Evolutionary conservation across 1,140 invertebrate genomes (phyloP), one percentile per base, ranked within the genome.

Genomic region (Sesamia nonagrioides): DNA sequence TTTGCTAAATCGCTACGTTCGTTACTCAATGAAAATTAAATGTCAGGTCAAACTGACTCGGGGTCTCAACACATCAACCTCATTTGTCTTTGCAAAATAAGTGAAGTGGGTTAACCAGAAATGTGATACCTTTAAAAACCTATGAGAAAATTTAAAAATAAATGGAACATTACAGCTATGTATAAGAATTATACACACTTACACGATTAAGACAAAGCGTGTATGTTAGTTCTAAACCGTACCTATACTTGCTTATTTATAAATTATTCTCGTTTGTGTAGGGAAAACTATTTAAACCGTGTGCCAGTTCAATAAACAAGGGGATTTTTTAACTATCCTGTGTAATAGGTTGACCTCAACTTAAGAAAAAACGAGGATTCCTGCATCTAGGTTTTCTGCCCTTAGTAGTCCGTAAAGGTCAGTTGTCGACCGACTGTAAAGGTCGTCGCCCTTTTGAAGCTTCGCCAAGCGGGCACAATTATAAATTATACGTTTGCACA

Each of bases 341-440:
- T 9, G 15, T 27, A 60, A 66, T 21, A 66, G 48, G 13, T 61
- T 61, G 40, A 60, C 56, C 72, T 60, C 40, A 58, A 60, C 42
- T 35, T 33, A 13, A 33, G 11, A 68, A 77, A 69, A 77, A 58
- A 69, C 33, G 48, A 69, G 18, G n/a, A 71, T 42, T 71, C 42
- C 13, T 77, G 50, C 48, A 60, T 37, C 78, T 68, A 50, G 79
- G 66, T 82, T 82, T 80, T 80, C 81, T 82, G 81, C 76, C 83
- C 81, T 74, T 71, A 71, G 79, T 82, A 81, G 82, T 82, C 77
- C 66, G n/a, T 88, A 92, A 92, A 92, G 91, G 91, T 92, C 88
- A 91, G 80, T 87, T 87, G 88, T 87, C 84, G 84, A 88, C 84
- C 81, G 84, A 68, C 80, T 83, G 77, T 78, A 87, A 88, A 89